phyloP scores from a whole-genome alignment of 2,888 invertebrate genomes.

The Pristionchus maxplancki region DNA sequence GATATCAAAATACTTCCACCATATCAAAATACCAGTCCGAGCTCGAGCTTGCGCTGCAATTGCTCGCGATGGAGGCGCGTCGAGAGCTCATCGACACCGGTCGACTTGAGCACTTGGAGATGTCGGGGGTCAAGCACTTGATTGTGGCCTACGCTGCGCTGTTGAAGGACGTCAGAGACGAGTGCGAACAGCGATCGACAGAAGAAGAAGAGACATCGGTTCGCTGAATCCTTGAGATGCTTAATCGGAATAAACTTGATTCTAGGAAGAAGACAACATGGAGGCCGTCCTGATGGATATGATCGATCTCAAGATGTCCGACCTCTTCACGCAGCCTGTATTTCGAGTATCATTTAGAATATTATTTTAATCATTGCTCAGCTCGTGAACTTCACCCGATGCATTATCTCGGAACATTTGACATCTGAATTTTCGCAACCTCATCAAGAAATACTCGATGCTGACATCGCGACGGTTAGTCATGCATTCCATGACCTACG shows the following conservation, averaged over 20 bases:
- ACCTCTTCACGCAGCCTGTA: background rate
- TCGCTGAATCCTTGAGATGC: background rate
- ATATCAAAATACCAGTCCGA: constrained; percentile 4
- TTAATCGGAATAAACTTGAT: background rate
- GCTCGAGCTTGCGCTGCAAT: background rate
- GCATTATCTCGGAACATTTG: background rate
- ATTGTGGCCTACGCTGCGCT: background rate
- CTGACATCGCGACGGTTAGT: background rate
- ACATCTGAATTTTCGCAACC: background rate
- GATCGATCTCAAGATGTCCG: background rate
- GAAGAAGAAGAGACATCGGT: background rate
- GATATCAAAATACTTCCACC: too few species aligned
- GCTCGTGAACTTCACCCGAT: background rate
- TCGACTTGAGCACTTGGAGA: background rate
- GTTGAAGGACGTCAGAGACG: background rate
- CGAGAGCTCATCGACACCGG: background rate
- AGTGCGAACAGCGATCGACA: background rate
- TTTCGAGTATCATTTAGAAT: background rate
- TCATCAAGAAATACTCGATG: background rate
- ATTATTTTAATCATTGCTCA: background rate
- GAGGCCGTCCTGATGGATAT: background rate
- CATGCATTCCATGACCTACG: background rate
- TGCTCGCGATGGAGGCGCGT: background rate
- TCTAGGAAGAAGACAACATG: background rate
- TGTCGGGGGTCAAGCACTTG: background rate